Evolutionary conservation across 2,797 vertebrate species (phyloP).

Genomic region (Carapus acus): DNA sequence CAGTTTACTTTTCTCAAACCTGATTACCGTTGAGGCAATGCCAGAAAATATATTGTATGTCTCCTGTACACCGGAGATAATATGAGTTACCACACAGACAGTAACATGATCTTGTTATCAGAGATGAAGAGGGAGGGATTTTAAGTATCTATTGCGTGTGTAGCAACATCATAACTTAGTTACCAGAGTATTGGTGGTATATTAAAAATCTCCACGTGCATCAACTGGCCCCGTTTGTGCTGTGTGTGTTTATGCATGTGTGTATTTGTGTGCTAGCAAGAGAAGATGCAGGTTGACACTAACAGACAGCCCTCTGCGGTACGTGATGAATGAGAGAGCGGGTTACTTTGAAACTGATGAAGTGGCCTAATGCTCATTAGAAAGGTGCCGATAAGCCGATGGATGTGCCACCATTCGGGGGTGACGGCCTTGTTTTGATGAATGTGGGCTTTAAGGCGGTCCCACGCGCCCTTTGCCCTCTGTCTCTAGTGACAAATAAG

Average conservation of each 20-base stretch:
- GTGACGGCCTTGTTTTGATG: constrained; percentile 38
- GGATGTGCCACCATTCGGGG: constrained; percentile 43
- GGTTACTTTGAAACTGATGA: constrained; percentile 59
- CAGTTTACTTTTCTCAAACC: too few species aligned
- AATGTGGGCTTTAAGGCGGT: constrained; percentile 32
- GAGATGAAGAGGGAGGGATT: too few species aligned
- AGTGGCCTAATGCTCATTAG: constrained; percentile 54
- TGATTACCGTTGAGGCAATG: too few species aligned
- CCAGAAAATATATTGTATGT: too few species aligned
- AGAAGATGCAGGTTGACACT: constrained; percentile 24
- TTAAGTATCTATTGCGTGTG: too few species aligned
- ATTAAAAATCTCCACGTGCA: too few species aligned
- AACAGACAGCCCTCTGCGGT: constrained; percentile 51
- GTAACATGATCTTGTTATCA: too few species aligned
- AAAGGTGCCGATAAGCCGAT: constrained; percentile 48
- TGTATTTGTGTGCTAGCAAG: background rate
- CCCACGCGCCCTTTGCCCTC: background rate
- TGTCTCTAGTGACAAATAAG: constrained; percentile 13
- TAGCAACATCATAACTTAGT: too few species aligned
- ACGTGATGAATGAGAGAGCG: constrained; percentile 54
- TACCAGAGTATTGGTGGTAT: too few species aligned
- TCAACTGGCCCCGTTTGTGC: background rate
- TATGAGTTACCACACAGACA: too few species aligned
- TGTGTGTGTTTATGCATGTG: background rate
- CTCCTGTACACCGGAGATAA: too few species aligned